phyloP scores from a whole-genome alignment of 2,113 vertebrate genomes.

The Lipophrys pholis region DNA sequence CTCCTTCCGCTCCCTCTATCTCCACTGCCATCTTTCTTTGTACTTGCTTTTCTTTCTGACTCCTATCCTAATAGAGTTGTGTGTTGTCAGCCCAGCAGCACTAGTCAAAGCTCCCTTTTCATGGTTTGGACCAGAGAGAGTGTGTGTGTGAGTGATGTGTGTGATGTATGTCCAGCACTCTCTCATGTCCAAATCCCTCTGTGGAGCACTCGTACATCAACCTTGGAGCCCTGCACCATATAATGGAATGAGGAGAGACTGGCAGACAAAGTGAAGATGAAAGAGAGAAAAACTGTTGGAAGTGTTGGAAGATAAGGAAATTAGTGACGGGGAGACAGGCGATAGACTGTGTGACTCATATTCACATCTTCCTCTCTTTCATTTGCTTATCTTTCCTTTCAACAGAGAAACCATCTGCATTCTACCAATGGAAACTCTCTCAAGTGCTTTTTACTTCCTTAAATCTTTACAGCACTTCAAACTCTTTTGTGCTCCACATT shows the following conservation, averaged over 20 bases:
- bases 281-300: slow-evolving; percentile 33
- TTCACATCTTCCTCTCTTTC: slow-evolving; percentile 8
- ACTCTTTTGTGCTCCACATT: neutral
- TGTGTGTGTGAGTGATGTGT: slow-evolving; percentile 64
- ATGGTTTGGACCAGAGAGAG: slow-evolving; percentile 56
- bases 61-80: slow-evolving; percentile 70
- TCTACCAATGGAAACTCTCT: neutral
- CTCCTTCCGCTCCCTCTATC: neutral
- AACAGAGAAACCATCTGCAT: neutral
- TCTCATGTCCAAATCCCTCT: slow-evolving; percentile 64
- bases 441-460: neutral
- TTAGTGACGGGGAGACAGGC: slow-evolving; percentile 24
- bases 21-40: slow-evolving; percentile 59
- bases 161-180: slow-evolving; percentile 74
- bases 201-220: slow-evolving; percentile 69
- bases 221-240: slow-evolving; percentile 38
- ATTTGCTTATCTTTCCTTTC: slow-evolving; percentile 23
- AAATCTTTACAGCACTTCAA: no score
- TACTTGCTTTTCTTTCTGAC: slow-evolving; percentile 56
- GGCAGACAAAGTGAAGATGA: slow-evolving; percentile 49
- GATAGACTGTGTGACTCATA: neutral
- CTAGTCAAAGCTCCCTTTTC: slow-evolving; percentile 62
- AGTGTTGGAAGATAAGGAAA: slow-evolving; percentile 49
- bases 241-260: slow-evolving; percentile 63
- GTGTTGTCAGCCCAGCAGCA: slow-evolving; percentile 64